Evolutionary conservation across 2,888 invertebrate genomes (phyloP).

Genomic region (Balanococcus diminutus): DNA sequence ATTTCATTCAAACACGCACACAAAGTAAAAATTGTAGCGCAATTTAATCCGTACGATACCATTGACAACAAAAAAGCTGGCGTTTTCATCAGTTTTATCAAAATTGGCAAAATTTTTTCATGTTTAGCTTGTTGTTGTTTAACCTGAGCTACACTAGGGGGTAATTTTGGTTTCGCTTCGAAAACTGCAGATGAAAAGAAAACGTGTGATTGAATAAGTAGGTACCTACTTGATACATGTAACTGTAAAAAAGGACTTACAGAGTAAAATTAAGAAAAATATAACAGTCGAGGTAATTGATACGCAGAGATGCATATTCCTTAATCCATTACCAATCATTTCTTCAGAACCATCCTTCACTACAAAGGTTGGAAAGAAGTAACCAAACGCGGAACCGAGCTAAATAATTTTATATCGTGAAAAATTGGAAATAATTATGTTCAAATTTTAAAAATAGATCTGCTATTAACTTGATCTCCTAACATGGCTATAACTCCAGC

Average conservation of each 20-base stretch:
- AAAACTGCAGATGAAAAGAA: too few species aligned
- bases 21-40: constrained; percentile 67
- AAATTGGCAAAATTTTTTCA: constrained; percentile 26
- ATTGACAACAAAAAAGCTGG: constrained; percentile 67
- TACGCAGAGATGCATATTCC: constrained; percentile 83
- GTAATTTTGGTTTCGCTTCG: constrained; percentile 82
- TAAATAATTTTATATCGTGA: constrained; percentile 25
- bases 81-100: constrained; percentile 67
- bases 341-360: constrained; percentile 68
- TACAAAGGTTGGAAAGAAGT: constrained; percentile 70
- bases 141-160: constrained; percentile 87
- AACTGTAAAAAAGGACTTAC: too few species aligned
- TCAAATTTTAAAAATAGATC: too few species aligned
- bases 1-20: constrained; percentile 68
- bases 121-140: constrained; percentile 59
- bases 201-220: too few species aligned
- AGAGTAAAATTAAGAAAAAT: constrained; percentile 79
- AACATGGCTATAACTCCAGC: constrained; percentile 98
- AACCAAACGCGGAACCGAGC: constrained; percentile 77
- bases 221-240: too few species aligned
- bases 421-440: background rate
- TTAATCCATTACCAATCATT: constrained; percentile 74
- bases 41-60: constrained; percentile 71
- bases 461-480: constrained; percentile 93
- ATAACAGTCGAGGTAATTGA: constrained; percentile 83